A percentile compares a stretch with the other conserved stretches of the same genome.
phyloP scores from a whole-genome alignment of 1,140 invertebrate species.

The Apis florea region DNA sequence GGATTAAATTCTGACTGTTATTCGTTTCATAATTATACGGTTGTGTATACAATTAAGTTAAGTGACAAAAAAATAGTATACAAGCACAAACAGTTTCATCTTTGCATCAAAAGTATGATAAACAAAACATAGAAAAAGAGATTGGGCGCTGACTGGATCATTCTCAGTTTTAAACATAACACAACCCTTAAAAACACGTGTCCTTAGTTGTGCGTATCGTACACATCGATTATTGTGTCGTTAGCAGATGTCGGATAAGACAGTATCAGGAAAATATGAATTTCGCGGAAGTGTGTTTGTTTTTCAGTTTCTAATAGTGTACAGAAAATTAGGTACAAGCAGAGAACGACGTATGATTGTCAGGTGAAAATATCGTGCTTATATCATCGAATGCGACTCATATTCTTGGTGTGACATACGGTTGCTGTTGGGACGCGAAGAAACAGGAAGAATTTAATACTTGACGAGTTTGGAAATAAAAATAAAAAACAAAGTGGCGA shows the following conservation, averaged over 20 bases:
- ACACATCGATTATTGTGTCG: slow-evolving; percentile 11
- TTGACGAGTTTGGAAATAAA: slow-evolving; percentile 6
- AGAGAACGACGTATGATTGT: neutral
- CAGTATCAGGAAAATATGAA: neutral
- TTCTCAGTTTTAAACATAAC: neutral
- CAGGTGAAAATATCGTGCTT: slow-evolving; percentile 18
- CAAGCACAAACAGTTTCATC: slow-evolving; percentile 26
- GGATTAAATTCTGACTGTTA: slow-evolving; percentile 29
- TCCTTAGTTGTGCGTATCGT: slow-evolving; percentile 10
- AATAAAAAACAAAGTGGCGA: slow-evolving; percentile 24
- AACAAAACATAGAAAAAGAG: slow-evolving; percentile 23
- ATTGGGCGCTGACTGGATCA: neutral
- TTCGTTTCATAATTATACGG: neutral
- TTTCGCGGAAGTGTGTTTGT: slow-evolving; percentile 31
- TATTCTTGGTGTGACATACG: neutral
- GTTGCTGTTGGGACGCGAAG: slow-evolving; percentile 8
- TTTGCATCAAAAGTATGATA: slow-evolving; percentile 7
- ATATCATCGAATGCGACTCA: neutral
- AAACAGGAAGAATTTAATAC: slow-evolving; percentile 27
- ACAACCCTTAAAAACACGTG: slow-evolving; percentile 27
- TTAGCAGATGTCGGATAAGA: neutral
- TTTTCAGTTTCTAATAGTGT: slow-evolving; percentile 19
- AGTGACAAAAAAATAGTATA: slow-evolving; percentile 18
- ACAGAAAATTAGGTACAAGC: neutral
- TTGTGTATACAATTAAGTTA: slow-evolving; percentile 2